Percentiles rank a stretch among this genome's conserved stretches.
Evolutionary conservation across 2,888 invertebrate genomes (phyloP).

Genomic region (Drosophila trichaetosa): DNA sequence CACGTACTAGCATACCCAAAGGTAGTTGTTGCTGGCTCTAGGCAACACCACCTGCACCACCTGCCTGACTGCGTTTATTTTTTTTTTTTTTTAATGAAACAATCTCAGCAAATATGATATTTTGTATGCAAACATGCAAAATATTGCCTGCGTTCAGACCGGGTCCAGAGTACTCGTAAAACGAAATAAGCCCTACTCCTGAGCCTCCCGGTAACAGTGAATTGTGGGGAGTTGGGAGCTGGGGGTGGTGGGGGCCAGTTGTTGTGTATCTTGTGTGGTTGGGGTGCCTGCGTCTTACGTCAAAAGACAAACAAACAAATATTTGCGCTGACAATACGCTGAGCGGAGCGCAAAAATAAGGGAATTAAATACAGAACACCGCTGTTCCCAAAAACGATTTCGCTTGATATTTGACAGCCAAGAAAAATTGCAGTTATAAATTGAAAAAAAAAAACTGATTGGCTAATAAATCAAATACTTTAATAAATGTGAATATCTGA

Average conservation of each 20-base stretch:
- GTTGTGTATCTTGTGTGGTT: slow-evolving; percentile 43
- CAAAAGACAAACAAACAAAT: slow-evolving; percentile 78
- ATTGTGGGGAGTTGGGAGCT: too few species aligned
- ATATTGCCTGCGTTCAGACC: slow-evolving; percentile 56
- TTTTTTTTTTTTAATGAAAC: slow-evolving; percentile 76
- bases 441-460: background rate
- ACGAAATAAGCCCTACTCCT: slow-evolving; percentile 64
- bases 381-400: slow-evolving; percentile 21
- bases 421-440: background rate
- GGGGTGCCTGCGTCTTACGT: slow-evolving; percentile 56
- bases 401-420: background rate
- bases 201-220: slow-evolving; percentile 3
- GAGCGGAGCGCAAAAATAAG: slow-evolving; percentile 39
- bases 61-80: slow-evolving; percentile 7
- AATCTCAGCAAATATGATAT: slow-evolving; percentile 80
- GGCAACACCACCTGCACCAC: slow-evolving; percentile 50
- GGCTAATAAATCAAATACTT: background rate
- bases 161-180: slow-evolving; percentile 62
- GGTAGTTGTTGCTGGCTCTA: slow-evolving; percentile 45
- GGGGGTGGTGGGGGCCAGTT: background rate
- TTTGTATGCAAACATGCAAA: slow-evolving; percentile 81
- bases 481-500: background rate
- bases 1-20: slow-evolving; percentile 67
- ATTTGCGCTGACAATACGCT: slow-evolving; percentile 74
- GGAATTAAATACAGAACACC: slow-evolving; percentile 43